These are phyloP conservation scores for Lepidocolaptes lacrymiger DNA, from an alignment of 2,797 vertebrate genomes.

Conservation along the genomic window DNA sequence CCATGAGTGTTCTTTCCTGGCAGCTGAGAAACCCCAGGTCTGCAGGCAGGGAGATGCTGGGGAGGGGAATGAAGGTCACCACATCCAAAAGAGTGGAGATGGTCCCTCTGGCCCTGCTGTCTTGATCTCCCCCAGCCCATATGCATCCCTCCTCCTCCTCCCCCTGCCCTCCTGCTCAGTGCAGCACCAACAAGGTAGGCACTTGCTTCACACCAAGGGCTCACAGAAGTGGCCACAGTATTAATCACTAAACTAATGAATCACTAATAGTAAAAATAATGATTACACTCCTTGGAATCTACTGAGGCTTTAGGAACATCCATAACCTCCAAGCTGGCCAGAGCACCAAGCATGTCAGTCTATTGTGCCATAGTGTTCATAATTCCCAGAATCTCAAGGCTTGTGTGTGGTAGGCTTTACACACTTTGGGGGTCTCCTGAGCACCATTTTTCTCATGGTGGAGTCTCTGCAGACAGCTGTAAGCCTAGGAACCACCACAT, in stretches of 20 bases:
- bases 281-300: neutral
- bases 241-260: neutral
- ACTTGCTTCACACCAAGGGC: neutral
- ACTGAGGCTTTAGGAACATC: neutral
- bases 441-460: neutral
- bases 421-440: neutral
- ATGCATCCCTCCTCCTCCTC: neutral
- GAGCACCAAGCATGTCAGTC: accelerated
- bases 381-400: neutral
- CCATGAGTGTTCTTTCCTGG: neutral
- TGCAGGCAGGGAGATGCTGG: neutral
- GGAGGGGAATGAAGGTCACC: neutral
- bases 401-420: neutral
- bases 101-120: neutral
- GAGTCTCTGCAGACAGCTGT: neutral
- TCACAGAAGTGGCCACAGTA: neutral
- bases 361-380: neutral
- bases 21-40: neutral
- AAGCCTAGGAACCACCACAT: neutral
- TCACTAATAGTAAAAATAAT: neutral
- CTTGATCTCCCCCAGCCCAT: neutral
- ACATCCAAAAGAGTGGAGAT: accelerated
- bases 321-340: neutral
- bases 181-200: neutral
- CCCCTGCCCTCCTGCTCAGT: neutral